A percentile compares a stretch with the other conserved stretches of the same genome.
These are phyloP conservation scores for Sebastolobus altivelis DNA, from an alignment of 2,797 vertebrate genomes.

Conservation along the genomic window DNA sequence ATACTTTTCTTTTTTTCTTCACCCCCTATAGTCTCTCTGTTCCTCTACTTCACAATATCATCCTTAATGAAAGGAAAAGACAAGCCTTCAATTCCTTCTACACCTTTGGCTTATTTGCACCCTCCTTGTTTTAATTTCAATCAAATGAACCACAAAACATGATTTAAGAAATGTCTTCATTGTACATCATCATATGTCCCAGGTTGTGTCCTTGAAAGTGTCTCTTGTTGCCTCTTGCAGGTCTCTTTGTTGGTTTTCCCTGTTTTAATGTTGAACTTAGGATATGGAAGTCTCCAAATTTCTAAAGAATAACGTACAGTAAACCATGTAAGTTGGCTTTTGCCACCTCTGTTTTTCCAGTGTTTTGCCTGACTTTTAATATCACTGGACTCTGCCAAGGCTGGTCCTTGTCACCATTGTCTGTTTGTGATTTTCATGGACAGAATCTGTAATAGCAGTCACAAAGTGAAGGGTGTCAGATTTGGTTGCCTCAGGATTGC, in stretches of 20 bases:
- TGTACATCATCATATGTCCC: not conserved
- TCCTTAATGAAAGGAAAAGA: not conserved
- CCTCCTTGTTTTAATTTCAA: not conserved
- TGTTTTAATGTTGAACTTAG: not conserved
- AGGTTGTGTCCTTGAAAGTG: not conserved
- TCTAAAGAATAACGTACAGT: not conserved
- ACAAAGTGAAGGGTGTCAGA: not conserved
- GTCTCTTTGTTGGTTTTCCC: not conserved
- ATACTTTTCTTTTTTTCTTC: not conserved
- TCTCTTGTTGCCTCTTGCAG: not conserved
- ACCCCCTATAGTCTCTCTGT: not conserved
- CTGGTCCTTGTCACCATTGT: not conserved
- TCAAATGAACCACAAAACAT: not conserved
- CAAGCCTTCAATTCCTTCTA: not conserved
- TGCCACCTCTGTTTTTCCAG: not conserved
- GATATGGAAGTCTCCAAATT: not conserved
- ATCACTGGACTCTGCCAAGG: too few relatives aligned
- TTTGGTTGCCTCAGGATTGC: not conserved
- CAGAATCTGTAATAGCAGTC: too few relatives aligned
- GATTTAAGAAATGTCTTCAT: not conserved
- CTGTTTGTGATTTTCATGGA: too few relatives aligned
- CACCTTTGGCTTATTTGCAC: not conserved
- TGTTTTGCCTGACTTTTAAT: not conserved
- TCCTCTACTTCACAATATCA: not conserved
- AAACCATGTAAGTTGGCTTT: not conserved